phyloP scores from a whole-genome alignment of 2,113 vertebrate genomes.

The Aplodontia rufa region DNA sequence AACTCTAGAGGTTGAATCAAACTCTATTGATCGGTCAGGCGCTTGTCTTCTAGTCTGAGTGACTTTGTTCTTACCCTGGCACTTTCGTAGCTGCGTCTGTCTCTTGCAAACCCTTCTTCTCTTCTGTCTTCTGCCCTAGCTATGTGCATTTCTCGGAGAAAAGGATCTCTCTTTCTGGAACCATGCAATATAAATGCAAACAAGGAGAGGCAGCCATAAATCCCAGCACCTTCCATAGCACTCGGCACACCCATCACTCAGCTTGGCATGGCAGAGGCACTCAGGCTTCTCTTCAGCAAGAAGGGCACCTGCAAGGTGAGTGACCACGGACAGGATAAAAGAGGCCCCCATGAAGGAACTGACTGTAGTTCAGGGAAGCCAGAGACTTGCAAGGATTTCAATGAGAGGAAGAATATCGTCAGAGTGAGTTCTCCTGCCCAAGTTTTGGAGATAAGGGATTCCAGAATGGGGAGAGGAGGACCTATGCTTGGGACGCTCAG shows the following conservation, averaged over 20 bases:
- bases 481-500: neutral
- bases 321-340: neutral
- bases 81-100: neutral
- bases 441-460: neutral
- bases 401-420: neutral
- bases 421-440: neutral
- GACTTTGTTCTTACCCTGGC: neutral
- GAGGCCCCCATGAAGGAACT: neutral
- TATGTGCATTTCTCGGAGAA: neutral
- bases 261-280: neutral
- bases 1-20: neutral
- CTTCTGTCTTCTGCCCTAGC: neutral
- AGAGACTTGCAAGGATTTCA: neutral
- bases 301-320: conserved; percentile 43
- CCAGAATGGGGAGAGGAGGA: neutral
- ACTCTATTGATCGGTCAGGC: neutral
- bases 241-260: conserved; percentile 25
- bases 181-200: conserved; percentile 67
- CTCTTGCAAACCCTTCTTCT: neutral
- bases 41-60: neutral
- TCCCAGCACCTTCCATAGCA: conserved; percentile 11
- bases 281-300: neutral
- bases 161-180: conserved; percentile 27
- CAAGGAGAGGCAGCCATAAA: conserved; percentile 26
- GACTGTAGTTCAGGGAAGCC: neutral